Base-by-base conservation (phyloP, 2,888 invertebrate species). In the Orgyia antiqua region DNA sequence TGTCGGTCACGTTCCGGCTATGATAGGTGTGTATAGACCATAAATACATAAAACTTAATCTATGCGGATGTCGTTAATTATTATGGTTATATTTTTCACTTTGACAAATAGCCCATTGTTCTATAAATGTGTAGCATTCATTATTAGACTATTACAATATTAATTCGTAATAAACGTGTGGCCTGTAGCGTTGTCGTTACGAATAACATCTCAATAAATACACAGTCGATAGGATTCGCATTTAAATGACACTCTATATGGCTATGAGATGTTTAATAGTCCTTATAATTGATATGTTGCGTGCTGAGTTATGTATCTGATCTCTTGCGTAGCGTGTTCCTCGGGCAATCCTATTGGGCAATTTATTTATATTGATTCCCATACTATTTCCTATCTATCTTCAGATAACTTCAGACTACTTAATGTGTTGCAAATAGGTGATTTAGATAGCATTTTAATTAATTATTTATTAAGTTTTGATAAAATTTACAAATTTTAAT, bases 251-350 rank as follows among this genome's bases (percentile, higher is more conserved):
- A 64, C 58, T 52, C 60, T 58, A 55, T 54, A 64, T 62, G 44
- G 56, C 63, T 58, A 61, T 58, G 68, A 57, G 63, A 68, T 68
- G 68, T 71, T 74, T 71, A 76, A 75, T 72, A 69, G 64, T 64
- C 59, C 55, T 60, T 72, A 76, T 80, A 80, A 83, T 83, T 82
- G 80, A 80, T 77, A 80, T 70, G 78, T 82, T 79, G 73, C 69
- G 58, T 72, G 72, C 55, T 78, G 75, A 78, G 65, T 76, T 76
- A 78, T 82, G 71, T 67, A 69, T 69, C 68, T 72, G 77, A 74
- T 78, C 67, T 55, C 54, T 51, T 55, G 58, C 56, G 59, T 47
- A 55, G 59, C 69, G 58, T 70, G 66, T 72, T 62, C 73, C 73
- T 51, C 60, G 40, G 75, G 80, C 75, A 60, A 70, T 75, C 72